Evolutionary conservation across 2,888 invertebrate species (phyloP).

Genomic region (Drosophila meridiana): DNA sequence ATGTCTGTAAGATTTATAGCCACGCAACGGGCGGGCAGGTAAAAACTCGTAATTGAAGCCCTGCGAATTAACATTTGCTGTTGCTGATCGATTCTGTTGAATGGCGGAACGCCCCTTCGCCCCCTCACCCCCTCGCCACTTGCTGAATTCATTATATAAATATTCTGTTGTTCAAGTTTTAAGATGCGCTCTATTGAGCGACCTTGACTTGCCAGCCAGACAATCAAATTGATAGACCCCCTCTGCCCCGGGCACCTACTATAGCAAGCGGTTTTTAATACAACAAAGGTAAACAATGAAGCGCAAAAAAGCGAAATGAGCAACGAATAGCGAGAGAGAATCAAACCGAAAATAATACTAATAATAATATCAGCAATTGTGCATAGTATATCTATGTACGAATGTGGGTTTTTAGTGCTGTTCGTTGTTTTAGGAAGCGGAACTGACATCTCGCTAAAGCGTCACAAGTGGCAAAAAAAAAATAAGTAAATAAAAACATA

Average conservation of each 20-base stretch:
- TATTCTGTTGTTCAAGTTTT: slow-evolving; percentile 30
- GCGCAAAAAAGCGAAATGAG: slow-evolving; percentile 28
- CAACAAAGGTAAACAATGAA: slow-evolving; percentile 72
- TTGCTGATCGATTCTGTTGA: slow-evolving; percentile 38
- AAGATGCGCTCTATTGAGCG: slow-evolving; percentile 72
- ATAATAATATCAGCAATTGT: slow-evolving; percentile 59
- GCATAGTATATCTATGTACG: slow-evolving; percentile 30
- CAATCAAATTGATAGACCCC: slow-evolving; percentile 28
- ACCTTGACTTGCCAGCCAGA: slow-evolving; percentile 61
- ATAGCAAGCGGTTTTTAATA: slow-evolving; percentile 74
- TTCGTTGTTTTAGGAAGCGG: slow-evolving; percentile 70
- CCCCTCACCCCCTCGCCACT: neutral
- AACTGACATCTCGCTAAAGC: slow-evolving; percentile 57
- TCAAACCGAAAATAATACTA: slow-evolving; percentile 36
- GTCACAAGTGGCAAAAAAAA: slow-evolving; percentile 43
- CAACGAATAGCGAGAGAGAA: slow-evolving; percentile 30
- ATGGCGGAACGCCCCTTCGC: neutral
- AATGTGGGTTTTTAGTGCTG: slow-evolving; percentile 46
- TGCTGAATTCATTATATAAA: slow-evolving; percentile 28
- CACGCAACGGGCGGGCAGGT: slow-evolving; percentile 6
- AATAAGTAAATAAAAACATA: slow-evolving; percentile 22
- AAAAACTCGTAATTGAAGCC: slow-evolving; percentile 41
- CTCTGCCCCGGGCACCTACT: slow-evolving; percentile 12
- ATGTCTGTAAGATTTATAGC: slow-evolving; percentile 46
- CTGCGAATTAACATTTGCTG: slow-evolving; percentile 47